A percentile compares a stretch with the other conserved stretches of the same genome.
phyloP scores from a whole-genome alignment of 2,797 vertebrate species.

The Manis crassicaudata region DNA sequence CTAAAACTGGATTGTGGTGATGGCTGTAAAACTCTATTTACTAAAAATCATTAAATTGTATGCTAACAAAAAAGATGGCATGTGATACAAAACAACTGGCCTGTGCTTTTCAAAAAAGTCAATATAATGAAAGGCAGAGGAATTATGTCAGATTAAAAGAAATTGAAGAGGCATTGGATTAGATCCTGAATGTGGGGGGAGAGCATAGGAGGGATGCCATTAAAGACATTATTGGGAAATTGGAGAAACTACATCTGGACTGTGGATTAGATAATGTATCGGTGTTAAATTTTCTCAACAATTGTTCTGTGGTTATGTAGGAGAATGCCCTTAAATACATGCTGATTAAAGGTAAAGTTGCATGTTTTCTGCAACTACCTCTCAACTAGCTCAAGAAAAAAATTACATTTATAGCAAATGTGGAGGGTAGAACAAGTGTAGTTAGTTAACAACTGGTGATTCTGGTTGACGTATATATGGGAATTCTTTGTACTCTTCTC shows the following conservation, averaged over 20 bases:
- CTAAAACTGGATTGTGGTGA: not conserved
- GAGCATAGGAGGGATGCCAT: not conserved
- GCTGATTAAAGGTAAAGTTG: not conserved
- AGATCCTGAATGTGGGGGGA: not conserved
- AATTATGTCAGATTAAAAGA: conserved; percentile 10
- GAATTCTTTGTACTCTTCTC: conserved; percentile 18
- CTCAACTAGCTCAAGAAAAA: not conserved
- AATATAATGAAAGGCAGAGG: not conserved
- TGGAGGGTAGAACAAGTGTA: not conserved
- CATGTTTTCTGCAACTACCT: not conserved
- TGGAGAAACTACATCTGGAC: not conserved
- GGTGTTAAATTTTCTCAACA: not conserved
- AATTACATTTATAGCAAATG: not conserved
- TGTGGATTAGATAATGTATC: conserved; percentile 1
- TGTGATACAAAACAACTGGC: not conserved
- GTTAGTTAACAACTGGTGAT: not conserved
- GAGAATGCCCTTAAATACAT: not conserved
- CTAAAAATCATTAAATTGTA: not conserved
- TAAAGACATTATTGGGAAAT: not conserved
- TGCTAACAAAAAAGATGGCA: not conserved
- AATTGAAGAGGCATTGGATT: not conserved
- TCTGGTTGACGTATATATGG: not conserved
- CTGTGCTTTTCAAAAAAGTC: not conserved
- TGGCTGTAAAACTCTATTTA: not conserved
- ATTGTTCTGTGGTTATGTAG: not conserved